These are phyloP conservation scores for Helogale parvula DNA, from an alignment of 2,113 vertebrate species.

Conservation along the genomic window DNA sequence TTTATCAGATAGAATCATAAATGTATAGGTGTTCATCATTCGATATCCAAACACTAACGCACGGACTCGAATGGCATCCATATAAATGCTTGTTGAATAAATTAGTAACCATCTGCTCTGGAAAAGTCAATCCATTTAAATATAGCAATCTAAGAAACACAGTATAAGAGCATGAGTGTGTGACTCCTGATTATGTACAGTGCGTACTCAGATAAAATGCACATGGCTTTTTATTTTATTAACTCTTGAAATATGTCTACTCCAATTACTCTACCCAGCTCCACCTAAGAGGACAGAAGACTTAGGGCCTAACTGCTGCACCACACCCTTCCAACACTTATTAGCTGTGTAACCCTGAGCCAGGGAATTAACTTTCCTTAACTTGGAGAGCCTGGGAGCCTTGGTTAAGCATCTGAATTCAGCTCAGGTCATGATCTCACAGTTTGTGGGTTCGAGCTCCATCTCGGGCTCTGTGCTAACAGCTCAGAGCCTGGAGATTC, in stretches of 20 bases:
- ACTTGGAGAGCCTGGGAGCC: too few relatives aligned
- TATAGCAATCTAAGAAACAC: neutral
- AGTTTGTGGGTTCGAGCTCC: too few relatives aligned
- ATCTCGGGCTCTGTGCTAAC: too few relatives aligned
- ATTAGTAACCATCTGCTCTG: neutral
- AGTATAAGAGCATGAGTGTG: neutral
- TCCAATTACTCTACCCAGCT: neutral
- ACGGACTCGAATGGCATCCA: neutral
- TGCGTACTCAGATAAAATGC: neutral
- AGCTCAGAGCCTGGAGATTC: too few relatives aligned
- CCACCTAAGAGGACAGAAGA: neutral
- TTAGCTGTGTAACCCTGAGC: neutral
- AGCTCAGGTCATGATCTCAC: too few relatives aligned
- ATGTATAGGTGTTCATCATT: neutral
- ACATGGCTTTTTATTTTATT: neutral
- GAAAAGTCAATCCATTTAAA: constrained; percentile 17
- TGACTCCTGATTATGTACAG: neutral
- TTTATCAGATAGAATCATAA: neutral
- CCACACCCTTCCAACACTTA: neutral
- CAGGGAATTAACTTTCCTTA: neutral
- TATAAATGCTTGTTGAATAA: constrained; percentile 6
- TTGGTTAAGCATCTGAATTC: too few relatives aligned
- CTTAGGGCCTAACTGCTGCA: neutral
- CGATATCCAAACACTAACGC: neutral
- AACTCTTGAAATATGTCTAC: neutral